These are phyloP conservation scores for Mesoclemmys tuberculata DNA, from an alignment of 2,113 vertebrate genomes.

Conservation along the genomic window DNA sequence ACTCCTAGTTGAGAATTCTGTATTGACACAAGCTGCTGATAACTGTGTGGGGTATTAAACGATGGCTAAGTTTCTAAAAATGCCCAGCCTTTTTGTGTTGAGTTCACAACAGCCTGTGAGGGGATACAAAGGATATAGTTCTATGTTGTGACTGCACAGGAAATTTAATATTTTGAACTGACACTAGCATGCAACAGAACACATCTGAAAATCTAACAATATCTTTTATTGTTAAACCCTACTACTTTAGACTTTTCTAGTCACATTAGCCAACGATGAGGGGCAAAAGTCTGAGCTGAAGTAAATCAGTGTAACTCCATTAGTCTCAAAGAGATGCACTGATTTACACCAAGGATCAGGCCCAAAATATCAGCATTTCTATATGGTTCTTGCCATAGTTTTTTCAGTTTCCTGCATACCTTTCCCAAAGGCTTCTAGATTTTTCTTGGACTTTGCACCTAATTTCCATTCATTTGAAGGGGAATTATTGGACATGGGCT, in stretches of 20 bases:
- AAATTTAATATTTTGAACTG: neutral
- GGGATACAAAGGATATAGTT: neutral
- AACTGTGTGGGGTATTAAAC: neutral
- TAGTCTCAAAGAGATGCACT: neutral
- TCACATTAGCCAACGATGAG: neutral
- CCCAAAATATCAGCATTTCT: too few species aligned
- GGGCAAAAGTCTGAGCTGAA: neutral
- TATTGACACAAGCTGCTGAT: neutral
- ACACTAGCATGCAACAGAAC: neutral
- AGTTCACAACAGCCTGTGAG: neutral
- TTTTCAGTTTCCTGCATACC: neutral
- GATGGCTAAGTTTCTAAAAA: neutral
- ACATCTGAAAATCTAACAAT: neutral
- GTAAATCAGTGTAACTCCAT: neutral
- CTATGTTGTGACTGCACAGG: too few species aligned
- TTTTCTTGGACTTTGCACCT: neutral
- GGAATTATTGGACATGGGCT: neutral
- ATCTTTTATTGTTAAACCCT: neutral
- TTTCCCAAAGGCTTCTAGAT: neutral
- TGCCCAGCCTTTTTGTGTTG: too few species aligned
- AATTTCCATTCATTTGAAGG: neutral
- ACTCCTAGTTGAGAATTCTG: fast-evolving
- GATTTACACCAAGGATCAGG: neutral
- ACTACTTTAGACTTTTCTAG: neutral
- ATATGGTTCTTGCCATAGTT: neutral